A percentile compares a stretch with the other conserved stretches of the same genome.
phyloP scores from a whole-genome alignment of 2,888 invertebrate species.

The Marronus borbonicus region DNA sequence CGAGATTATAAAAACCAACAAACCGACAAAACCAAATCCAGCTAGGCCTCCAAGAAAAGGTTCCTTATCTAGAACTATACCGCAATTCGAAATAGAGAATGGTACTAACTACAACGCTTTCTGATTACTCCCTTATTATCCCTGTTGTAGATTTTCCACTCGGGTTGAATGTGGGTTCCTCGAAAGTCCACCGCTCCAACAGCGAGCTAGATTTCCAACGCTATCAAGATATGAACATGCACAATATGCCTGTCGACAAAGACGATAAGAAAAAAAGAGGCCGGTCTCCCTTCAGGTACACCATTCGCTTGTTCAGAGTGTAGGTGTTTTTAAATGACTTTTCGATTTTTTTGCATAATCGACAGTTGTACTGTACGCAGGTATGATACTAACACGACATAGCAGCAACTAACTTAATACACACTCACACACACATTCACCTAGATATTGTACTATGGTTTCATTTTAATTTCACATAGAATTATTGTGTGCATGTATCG shows the following conservation, averaged over 20 bases:
- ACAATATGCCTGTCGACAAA: constrained; percentile 61
- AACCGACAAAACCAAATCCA: constrained; percentile 71
- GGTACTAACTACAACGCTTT: constrained; percentile 44
- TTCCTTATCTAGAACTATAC: constrained; percentile 76
- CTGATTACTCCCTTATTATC: neutral
- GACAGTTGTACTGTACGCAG: constrained; percentile 56
- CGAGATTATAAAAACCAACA: constrained; percentile 72
- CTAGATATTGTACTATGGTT: constrained; percentile 42
- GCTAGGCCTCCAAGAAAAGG: constrained; percentile 84
- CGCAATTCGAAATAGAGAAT: constrained; percentile 63
- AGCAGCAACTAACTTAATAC: constrained; percentile 16
- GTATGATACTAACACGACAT: constrained; percentile 53
- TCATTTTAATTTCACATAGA: constrained; percentile 38
- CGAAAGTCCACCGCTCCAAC: constrained; percentile 78
- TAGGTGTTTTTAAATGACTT: constrained; percentile 49
- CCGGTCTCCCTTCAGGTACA: constrained; percentile 90
- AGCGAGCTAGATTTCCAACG: constrained; percentile 86
- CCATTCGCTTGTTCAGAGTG: constrained; percentile 39
- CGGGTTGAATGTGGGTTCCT: constrained; percentile 42
- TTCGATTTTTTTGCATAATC: constrained; percentile 55
- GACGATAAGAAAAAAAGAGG: constrained; percentile 82
- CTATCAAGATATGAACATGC: constrained; percentile 74
- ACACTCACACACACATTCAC: constrained; percentile 20
- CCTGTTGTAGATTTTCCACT: constrained; percentile 32
- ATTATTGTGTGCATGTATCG: too few relatives aligned